Evolutionary conservation across 2,113 vertebrate genomes (phyloP), one percentile per base, ranked within the genome.

Genomic region (Myotis brandtii): DNA sequence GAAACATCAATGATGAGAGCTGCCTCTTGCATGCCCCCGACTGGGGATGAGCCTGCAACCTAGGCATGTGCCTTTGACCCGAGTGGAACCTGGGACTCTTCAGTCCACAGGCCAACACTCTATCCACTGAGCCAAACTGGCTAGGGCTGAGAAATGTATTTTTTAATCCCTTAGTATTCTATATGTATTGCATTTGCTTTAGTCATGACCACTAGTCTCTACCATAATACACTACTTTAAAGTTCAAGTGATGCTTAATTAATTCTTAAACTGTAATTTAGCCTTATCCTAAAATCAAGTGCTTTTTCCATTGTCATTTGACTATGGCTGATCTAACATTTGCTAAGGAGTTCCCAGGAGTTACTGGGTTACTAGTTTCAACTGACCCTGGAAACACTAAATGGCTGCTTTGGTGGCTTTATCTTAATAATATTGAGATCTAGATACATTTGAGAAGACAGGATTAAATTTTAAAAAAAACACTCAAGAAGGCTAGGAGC

Each of bases 241-340:
- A 86, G 83, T 91, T 89, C 59, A 76, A 93, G 43, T 83, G 67
- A 89, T 96, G 91, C 20, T 93, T 95, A 96, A 87, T 92, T 92
- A 93, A 82, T 93, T 82, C 46, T 95, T 62, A 86, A 90, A 20
- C 72, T 96, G 94, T 94, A 97, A 97, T 79, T 93, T 95, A 97
- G 64, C 69, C 67, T 34, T 23, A 25, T 92, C 34, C 37, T 91
- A 88, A 90, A 3, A 92, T 93, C 94, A 96, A 89, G 82, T 77
- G 88, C 56, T 96, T 95, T 97, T 97, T 97, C 96, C 97, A 97
- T 32, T 96, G 95, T 93, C 91, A 96, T 75, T 93, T 97, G 94
- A 96, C 92, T 93, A 90, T 25, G 34, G 76, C 85, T 96, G 20
- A 91, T 87, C 72, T 95, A 92, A 79, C 25, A 77, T 82, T 50